A percentile compares a stretch with the other conserved stretches of the same genome.
Evolutionary conservation across 2,113 vertebrate species (phyloP).

Genomic region (Ophthalmolycus amberensis): DNA sequence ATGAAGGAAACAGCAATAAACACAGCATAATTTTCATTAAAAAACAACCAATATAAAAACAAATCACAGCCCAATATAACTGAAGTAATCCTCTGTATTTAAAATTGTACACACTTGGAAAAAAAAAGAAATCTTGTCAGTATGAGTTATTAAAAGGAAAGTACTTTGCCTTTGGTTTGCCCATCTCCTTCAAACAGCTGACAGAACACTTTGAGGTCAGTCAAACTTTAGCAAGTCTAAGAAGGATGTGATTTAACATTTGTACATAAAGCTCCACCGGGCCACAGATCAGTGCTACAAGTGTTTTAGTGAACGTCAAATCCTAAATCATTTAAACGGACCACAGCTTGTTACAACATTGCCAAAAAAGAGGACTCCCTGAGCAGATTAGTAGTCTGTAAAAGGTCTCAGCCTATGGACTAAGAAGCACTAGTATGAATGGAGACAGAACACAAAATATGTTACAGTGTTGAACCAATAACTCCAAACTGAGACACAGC

Average conservation of each 20-base stretch:
- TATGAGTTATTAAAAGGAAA: conserved; percentile 13
- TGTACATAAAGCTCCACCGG: not conserved
- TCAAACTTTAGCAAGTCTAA: not conserved
- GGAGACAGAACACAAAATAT: not conserved
- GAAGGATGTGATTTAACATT: not conserved
- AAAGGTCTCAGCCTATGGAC: not conserved
- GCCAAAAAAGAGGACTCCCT: conserved; percentile 25
- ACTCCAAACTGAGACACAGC: not conserved
- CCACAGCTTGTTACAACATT: not conserved
- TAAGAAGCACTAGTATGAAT: not conserved
- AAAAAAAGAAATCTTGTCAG: too few species aligned
- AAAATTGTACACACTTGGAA: not conserved
- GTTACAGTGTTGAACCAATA: not conserved
- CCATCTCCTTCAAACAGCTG: not conserved
- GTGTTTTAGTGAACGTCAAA: not conserved
- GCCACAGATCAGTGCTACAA: conserved; percentile 2
- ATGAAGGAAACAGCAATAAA: conserved; percentile 51
- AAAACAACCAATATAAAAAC: conserved; percentile 36
- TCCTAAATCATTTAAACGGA: not conserved
- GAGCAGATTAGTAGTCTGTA: conserved; percentile 20
- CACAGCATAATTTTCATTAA: conserved; percentile 29
- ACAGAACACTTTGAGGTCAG: not conserved
- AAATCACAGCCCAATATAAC: conserved; percentile 21
- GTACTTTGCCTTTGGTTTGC: conserved; percentile 1
- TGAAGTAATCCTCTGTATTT: not conserved